Evolutionary conservation across 1,140 invertebrate genomes (phyloP).

Genomic region (Eumeta japonica): DNA sequence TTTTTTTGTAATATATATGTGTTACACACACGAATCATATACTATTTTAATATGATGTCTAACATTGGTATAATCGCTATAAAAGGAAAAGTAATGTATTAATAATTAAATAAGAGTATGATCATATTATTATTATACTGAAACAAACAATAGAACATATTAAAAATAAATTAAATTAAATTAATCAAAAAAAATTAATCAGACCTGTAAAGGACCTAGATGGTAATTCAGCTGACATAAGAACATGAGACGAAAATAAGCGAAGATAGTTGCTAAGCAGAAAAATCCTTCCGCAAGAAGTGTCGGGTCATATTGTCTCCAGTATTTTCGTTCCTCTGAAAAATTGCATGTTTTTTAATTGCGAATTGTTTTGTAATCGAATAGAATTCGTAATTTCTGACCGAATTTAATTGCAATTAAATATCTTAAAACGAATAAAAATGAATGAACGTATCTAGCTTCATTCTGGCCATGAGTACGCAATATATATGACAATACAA

Average conservation of each 20-base stretch:
- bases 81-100: too few relatives aligned
- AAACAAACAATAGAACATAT: too few relatives aligned
- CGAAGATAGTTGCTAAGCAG: slow-evolving; percentile 71
- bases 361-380: not conserved
- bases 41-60: too few relatives aligned
- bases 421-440: not conserved
- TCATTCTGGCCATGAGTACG: too few relatives aligned
- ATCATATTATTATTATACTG: too few relatives aligned
- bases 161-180: not conserved
- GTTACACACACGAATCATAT: too few relatives aligned
- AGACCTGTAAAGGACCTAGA: slow-evolving; percentile 62
- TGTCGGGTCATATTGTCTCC: slow-evolving; percentile 70
- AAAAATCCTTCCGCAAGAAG: slow-evolving; percentile 72
- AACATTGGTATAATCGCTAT: too few relatives aligned
- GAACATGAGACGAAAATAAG: slow-evolving; percentile 60
- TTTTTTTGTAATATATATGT: too few relatives aligned
- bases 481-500: too few relatives aligned
- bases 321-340: slow-evolving; percentile 62
- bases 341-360: not conserved
- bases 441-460: too few relatives aligned
- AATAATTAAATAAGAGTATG: too few relatives aligned
- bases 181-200: not conserved
- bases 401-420: not conserved
- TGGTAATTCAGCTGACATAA: slow-evolving; percentile 60
- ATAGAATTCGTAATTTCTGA: not conserved